Evolutionary conservation across 2,888 invertebrate species (phyloP).

Genomic region (Pyrocoelia pectoralis): DNA sequence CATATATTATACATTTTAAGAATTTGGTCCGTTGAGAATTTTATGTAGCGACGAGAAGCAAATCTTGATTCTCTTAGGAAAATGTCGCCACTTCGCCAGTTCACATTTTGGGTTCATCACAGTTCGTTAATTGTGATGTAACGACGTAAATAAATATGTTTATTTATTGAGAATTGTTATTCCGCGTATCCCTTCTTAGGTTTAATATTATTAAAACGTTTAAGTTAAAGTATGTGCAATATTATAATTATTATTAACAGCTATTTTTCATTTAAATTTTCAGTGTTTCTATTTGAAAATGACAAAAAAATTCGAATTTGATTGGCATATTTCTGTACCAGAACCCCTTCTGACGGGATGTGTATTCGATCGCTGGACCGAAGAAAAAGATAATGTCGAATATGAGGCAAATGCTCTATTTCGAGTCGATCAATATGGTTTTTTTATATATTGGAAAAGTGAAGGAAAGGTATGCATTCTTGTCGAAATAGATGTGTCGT

Average conservation of each 20-base stretch:
- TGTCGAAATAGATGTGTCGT: neutral
- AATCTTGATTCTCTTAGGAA: constrained; percentile 12
- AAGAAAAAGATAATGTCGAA: constrained; percentile 94
- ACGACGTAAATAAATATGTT: constrained; percentile 37
- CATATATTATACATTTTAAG: neutral
- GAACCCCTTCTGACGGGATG: constrained; percentile 85
- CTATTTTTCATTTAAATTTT: constrained; percentile 3
- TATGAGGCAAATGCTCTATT: constrained; percentile 88
- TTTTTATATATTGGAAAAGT: constrained; percentile 99
- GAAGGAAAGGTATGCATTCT: constrained; percentile 80
- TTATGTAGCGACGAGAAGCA: neutral
- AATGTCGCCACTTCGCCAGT: constrained; percentile 17
- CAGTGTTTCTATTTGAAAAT: constrained; percentile 60
- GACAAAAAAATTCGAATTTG: constrained; percentile 99
- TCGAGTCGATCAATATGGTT: constrained; percentile 96
- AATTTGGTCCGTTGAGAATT: constrained; percentile 13
- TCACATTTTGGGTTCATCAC: constrained; percentile 14
- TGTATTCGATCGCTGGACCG: constrained; percentile 96
- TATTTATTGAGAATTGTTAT: constrained; percentile 28
- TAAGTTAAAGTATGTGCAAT: constrained; percentile 23
- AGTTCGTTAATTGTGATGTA: constrained; percentile 35
- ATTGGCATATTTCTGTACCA: constrained; percentile 96
- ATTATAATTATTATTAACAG: neutral
- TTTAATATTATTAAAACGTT: constrained; percentile 7
- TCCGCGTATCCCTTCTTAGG: constrained; percentile 13